These are phyloP conservation scores for Thalassophryne amazonica DNA, from an alignment of 2,797 vertebrate genomes.

Conservation along the genomic window DNA sequence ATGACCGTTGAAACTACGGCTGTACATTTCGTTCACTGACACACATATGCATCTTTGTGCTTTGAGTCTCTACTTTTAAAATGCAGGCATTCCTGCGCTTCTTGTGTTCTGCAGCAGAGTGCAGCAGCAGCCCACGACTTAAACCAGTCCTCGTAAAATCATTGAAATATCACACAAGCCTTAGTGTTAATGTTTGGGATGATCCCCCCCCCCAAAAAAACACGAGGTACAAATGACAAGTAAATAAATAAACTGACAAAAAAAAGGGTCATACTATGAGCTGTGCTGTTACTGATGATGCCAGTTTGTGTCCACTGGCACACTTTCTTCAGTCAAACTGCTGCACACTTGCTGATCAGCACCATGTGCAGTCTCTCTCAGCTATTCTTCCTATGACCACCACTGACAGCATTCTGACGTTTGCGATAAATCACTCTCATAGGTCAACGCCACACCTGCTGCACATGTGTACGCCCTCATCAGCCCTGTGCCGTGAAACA, in stretches of 20 bases:
- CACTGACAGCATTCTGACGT: slow-evolving; percentile 38
- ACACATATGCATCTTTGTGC: too few relatives aligned
- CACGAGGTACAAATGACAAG: slow-evolving; percentile 29
- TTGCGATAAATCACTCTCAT: slow-evolving; percentile 47
- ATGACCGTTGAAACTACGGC: too few relatives aligned
- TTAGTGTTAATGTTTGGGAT: slow-evolving; percentile 18
- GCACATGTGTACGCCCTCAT: slow-evolving; percentile 32
- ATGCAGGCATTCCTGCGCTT: too few relatives aligned
- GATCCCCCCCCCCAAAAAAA: slow-evolving; percentile 31
- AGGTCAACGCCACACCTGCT: slow-evolving; percentile 57
- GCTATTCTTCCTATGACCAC: slow-evolving; percentile 23
- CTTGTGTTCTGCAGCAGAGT: neutral
- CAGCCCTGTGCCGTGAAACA: slow-evolving; percentile 20
- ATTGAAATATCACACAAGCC: slow-evolving; percentile 26
- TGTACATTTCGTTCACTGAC: too few relatives aligned
- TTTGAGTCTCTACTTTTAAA: too few relatives aligned
- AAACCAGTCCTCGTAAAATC: slow-evolving; percentile 24
- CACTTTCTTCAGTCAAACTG: slow-evolving; percentile 39
- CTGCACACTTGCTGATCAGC: slow-evolving; percentile 30
- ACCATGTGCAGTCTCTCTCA: slow-evolving; percentile 23
- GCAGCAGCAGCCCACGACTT: slow-evolving; percentile 11
- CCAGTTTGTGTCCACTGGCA: slow-evolving; percentile 14
- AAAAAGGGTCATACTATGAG: slow-evolving; percentile 44
- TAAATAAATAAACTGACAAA: slow-evolving; percentile 22
- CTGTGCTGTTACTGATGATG: slow-evolving; percentile 38